These are phyloP conservation scores for Adelphocoris suturalis DNA, from an alignment of 2,888 invertebrate genomes.

Conservation along the genomic window DNA sequence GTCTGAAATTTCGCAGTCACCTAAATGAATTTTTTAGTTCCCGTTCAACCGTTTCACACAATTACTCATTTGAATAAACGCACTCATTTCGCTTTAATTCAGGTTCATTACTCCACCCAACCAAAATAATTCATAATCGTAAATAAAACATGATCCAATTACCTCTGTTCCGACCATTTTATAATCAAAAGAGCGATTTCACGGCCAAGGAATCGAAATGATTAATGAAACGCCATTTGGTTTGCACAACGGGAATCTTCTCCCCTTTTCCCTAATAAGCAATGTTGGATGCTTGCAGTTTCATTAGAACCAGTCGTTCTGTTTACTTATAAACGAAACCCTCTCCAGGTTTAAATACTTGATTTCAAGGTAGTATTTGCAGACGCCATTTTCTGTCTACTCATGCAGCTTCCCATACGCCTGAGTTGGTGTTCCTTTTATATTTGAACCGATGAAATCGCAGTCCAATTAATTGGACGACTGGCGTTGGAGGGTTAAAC, in stretches of 20 bases:
- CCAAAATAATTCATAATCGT: conserved; percentile 5
- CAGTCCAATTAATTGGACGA: background rate
- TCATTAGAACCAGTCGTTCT: conserved; percentile 8
- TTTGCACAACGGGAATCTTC: background rate
- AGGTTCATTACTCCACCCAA: background rate
- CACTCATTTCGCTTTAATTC: background rate
- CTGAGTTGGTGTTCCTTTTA: background rate
- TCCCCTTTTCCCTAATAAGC: background rate
- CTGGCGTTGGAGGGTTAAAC: background rate
- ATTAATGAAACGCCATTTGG: conserved; percentile 27
- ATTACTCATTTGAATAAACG: background rate
- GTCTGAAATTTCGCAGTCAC: too few species aligned
- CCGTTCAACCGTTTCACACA: background rate
- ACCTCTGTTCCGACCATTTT: background rate
- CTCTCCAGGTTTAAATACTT: conserved; percentile 6
- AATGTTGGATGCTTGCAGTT: conserved; percentile 24
- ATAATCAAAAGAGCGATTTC: conserved; percentile 14
- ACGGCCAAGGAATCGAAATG: conserved; percentile 36
- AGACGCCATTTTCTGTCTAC: background rate
- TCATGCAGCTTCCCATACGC: conserved; percentile 6
- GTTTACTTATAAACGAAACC: conserved; percentile 15
- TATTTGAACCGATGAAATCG: conserved; percentile 4
- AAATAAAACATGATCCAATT: background rate
- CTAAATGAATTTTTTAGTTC: too few species aligned
- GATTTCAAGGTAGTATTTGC: conserved; percentile 28